phyloP scores from a whole-genome alignment of 2,797 vertebrate species.

The Acrossocheilus wenchowensis region DNA sequence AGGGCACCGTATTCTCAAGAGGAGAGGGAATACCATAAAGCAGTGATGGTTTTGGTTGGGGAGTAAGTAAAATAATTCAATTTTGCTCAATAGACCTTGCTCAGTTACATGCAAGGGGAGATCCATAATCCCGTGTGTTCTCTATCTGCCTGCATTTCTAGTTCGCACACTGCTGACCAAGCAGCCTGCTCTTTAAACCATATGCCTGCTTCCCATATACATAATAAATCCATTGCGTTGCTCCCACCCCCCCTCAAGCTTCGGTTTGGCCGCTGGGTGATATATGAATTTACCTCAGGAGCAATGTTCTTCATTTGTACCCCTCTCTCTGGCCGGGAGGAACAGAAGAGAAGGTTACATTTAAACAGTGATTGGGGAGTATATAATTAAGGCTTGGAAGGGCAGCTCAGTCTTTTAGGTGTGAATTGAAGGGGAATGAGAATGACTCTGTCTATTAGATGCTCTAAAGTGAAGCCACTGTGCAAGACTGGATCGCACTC shows the following conservation, averaged over 20 bases:
- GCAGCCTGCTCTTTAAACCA: slow-evolving; percentile 73
- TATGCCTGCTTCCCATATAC: slow-evolving; percentile 72
- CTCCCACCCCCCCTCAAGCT: slow-evolving; percentile 49
- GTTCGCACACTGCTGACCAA: slow-evolving; percentile 74
- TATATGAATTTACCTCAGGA: slow-evolving; percentile 67
- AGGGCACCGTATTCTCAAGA: not conserved
- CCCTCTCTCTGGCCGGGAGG: slow-evolving; percentile 52
- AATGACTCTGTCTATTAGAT: slow-evolving; percentile 77
- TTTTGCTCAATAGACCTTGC: slow-evolving; percentile 77
- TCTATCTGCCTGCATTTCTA: slow-evolving; percentile 74
- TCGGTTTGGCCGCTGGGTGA: slow-evolving; percentile 64
- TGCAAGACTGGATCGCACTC: slow-evolving; percentile 62
- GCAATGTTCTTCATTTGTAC: slow-evolving; percentile 62
- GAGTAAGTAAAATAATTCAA: slow-evolving; percentile 72
- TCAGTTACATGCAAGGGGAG: slow-evolving; percentile 72
- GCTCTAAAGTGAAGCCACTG: slow-evolving; percentile 71
- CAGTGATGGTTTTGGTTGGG: slow-evolving; percentile 33
- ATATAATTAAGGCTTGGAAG: slow-evolving; percentile 78
- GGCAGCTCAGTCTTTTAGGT: slow-evolving; percentile 77
- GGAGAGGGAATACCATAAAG: slow-evolving; percentile 21
- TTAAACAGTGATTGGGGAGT: slow-evolving; percentile 77
- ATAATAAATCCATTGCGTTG: slow-evolving; percentile 74
- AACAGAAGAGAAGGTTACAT: slow-evolving; percentile 68
- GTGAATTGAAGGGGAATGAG: slow-evolving; percentile 78
- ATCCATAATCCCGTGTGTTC: slow-evolving; percentile 74